A percentile compares a stretch with the other conserved stretches of the same genome.
phyloP scores from a whole-genome alignment of 1,140 invertebrate species.

The Bradysia coprophila region DNA sequence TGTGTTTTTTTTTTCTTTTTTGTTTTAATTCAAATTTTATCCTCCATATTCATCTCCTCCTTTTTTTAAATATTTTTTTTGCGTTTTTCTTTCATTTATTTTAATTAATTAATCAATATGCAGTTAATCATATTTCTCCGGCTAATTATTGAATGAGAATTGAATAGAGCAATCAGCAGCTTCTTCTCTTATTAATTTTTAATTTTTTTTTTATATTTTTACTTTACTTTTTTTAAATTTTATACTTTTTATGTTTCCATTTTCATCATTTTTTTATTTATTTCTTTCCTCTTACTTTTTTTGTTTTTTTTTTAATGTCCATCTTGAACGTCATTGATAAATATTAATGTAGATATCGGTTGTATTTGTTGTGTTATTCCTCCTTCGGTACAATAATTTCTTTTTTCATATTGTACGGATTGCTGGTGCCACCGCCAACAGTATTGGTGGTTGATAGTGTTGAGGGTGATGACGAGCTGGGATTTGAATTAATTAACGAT shows the following conservation, averaged over 20 bases:
- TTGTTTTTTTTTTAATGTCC: neutral
- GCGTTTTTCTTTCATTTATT: too few species aligned
- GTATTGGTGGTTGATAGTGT: neutral
- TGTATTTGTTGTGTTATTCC: constrained; percentile 1
- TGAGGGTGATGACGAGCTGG: neutral
- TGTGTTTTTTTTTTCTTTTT: too few species aligned
- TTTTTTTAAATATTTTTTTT: too few species aligned
- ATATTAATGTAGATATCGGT: neutral
- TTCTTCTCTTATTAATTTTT: constrained; percentile 1
- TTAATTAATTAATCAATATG: neutral
- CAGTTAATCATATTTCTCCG: neutral
- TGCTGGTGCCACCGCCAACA: neutral
- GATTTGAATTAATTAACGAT: neutral
- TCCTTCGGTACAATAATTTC: neutral
- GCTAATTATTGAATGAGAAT: neutral
- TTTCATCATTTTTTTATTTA: neutral
- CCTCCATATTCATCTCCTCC: too few species aligned
- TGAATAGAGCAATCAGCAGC: neutral
- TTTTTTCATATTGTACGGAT: neutral
- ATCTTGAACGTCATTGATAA: neutral
- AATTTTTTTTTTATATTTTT: neutral
- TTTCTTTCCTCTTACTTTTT: neutral
- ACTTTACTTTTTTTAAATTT: neutral
- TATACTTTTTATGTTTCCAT: neutral
- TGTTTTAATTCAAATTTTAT: too few species aligned